Conservation (phyloP, 2,797 vertebrate species). For the Falco cherrug region DNA sequence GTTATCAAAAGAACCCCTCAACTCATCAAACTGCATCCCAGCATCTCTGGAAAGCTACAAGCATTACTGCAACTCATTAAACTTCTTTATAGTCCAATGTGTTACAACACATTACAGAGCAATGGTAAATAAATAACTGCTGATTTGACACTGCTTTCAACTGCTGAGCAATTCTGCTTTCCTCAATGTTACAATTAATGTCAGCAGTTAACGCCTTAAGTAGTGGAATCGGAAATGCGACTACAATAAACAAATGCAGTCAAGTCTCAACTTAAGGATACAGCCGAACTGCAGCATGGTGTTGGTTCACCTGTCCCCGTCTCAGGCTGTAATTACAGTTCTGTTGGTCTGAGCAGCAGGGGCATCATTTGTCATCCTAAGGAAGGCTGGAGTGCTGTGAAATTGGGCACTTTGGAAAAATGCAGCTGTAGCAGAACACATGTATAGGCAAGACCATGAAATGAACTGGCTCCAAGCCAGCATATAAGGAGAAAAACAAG, state of each 20-base stretch:
- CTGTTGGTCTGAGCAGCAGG: constrained; percentile 56
- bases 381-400: constrained; percentile 49
- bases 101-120: constrained; percentile 22
- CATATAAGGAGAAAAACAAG: neutral
- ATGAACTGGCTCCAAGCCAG: constrained; percentile 64
- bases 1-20: neutral
- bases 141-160: constrained; percentile 53
- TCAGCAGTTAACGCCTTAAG: constrained; percentile 44
- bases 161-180: constrained; percentile 36
- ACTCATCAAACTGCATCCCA: neutral
- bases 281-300: neutral
- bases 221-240: neutral
- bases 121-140: constrained; percentile 56
- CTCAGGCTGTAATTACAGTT: constrained; percentile 55
- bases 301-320: neutral
- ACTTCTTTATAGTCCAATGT: constrained; percentile 9
- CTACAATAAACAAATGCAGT: constrained; percentile 25
- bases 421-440: constrained; percentile 66
- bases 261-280: constrained; percentile 18
- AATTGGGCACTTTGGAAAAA: constrained; percentile 70
- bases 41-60: neutral
- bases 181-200: constrained; percentile 52
- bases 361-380: constrained; percentile 64
- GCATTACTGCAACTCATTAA: constrained; percentile 30
- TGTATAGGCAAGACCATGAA: constrained; percentile 65